phyloP scores from a whole-genome alignment of 2,797 vertebrate genomes.

The Tachyglossus aculeatus region DNA sequence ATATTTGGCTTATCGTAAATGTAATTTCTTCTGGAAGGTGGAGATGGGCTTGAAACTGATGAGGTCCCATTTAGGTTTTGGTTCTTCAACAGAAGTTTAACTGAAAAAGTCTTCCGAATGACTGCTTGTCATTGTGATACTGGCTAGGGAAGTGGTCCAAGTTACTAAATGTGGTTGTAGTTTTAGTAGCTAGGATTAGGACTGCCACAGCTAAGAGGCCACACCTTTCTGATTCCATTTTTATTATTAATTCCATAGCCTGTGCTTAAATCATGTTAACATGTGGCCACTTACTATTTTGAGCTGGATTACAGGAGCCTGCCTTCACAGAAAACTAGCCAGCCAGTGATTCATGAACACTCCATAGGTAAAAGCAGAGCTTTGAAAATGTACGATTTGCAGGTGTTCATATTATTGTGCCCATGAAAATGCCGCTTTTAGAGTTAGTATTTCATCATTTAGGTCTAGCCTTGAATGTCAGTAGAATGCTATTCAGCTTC shows the following conservation, averaged over 20 bases:
- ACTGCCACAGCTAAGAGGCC: background rate
- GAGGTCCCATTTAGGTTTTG: no score
- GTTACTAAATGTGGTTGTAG: conserved; percentile 16
- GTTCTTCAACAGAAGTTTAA: no score
- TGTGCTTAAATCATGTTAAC: background rate
- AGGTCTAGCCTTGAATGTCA: no score
- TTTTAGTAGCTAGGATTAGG: conserved; percentile 4
- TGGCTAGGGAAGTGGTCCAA: conserved; percentile 12
- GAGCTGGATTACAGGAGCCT: background rate
- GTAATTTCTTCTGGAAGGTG: no score
- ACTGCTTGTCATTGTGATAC: conserved; percentile 16
- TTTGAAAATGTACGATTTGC: no score
- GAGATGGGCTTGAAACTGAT: no score
- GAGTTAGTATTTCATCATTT: no score
- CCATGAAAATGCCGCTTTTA: no score
- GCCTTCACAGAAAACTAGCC: background rate
- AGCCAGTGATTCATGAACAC: background rate
- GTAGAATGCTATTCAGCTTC: no score
- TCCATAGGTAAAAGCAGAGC: no score
- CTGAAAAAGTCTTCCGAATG: conserved; percentile 12
- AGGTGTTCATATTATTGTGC: no score
- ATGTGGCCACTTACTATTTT: background rate
- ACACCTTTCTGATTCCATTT: conserved; percentile 2
- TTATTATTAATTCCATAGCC: background rate
- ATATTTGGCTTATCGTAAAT: no score